phyloP scores from a whole-genome alignment of 1,140 invertebrate species.

The Calephelis nemesis region DNA sequence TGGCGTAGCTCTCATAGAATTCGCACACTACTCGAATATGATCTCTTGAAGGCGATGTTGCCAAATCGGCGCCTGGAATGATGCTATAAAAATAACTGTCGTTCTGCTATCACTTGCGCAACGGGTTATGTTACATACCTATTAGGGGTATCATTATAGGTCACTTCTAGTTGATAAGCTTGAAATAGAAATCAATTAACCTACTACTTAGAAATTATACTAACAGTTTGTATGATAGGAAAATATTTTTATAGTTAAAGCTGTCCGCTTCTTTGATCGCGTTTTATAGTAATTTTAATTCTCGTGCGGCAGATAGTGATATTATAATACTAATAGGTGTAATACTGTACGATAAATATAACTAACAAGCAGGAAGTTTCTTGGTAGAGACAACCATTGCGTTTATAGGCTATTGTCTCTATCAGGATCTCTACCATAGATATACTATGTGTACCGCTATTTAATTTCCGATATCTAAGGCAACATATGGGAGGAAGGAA shows the following conservation, averaged over 20 bases:
- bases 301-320: no score
- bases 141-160: conserved; percentile 2
- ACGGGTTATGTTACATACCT: conserved; percentile 10
- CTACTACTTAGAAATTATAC: neutral
- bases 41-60: conserved; percentile 6
- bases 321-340: no score
- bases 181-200: neutral
- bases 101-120: neutral
- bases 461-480: no score
- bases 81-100: conserved; percentile 10
- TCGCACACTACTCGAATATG: conserved; percentile 1
- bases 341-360: no score
- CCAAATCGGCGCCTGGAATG: conserved; percentile 13
- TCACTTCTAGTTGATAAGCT: neutral
- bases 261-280: neutral
- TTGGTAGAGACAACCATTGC: no score
- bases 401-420: no score
- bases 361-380: no score
- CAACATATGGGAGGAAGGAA: no score
- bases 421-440: no score
- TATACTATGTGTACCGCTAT: no score
- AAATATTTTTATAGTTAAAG: neutral
- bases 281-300: no score
- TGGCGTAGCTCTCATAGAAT: neutral
- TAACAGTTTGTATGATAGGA: neutral